Conservation (phyloP, 2,113 vertebrate genomes). For the Lophochroa leadbeateri region DNA sequence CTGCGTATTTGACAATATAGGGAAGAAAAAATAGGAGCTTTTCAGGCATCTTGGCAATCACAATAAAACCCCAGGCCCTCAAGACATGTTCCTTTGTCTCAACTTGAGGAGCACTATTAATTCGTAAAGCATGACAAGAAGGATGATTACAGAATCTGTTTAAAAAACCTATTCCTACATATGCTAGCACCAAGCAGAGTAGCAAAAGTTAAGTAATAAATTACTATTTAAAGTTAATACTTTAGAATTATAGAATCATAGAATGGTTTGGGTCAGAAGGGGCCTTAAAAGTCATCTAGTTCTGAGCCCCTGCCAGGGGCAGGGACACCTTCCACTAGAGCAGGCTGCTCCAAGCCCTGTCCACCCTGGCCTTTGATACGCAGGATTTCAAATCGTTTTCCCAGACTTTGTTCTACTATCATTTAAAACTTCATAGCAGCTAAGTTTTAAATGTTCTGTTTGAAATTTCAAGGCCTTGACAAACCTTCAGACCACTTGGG, state of each 20-base stretch:
- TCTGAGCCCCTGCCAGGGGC: neutral
- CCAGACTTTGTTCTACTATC: neutral
- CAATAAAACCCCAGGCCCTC: neutral
- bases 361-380: neutral
- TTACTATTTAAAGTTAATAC: neutral
- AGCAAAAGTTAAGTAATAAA: neutral
- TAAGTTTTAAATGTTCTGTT: neutral
- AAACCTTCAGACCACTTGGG: neutral
- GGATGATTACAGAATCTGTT: accelerated
- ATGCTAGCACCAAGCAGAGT: accelerated
- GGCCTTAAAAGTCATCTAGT: neutral
- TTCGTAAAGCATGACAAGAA: accelerated
- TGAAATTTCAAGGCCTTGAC: neutral
- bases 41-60: neutral
- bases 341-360: neutral
- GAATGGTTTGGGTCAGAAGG: neutral
- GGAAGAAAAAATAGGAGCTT: neutral
- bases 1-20: accelerated
- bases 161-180: neutral
- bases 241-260: neutral
- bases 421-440: neutral
- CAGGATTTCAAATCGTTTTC: neutral
- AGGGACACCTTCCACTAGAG: neutral
- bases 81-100: neutral
- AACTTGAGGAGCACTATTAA: neutral